These are phyloP conservation scores for Clarias fuscus DNA, from an alignment of 2,797 vertebrate genomes.

Conservation along the genomic window DNA sequence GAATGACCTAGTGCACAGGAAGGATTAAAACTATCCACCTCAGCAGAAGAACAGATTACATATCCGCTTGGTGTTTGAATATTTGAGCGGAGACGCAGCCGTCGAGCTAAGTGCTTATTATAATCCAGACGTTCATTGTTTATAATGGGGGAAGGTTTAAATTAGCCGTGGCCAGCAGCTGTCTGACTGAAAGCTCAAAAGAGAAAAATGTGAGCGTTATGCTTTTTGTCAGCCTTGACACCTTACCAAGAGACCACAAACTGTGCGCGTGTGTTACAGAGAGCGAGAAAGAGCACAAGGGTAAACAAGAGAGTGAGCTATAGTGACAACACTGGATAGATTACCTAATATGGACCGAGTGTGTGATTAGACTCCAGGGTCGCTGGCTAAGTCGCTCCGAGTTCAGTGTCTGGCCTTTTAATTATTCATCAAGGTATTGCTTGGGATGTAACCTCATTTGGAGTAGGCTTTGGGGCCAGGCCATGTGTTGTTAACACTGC, in stretches of 20 bases:
- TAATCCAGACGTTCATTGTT: slow-evolving; percentile 33
- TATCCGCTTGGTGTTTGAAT: slow-evolving; percentile 22
- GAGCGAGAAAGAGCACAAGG: not conserved
- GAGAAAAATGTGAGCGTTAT: slow-evolving; percentile 62
- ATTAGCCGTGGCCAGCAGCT: slow-evolving; percentile 57
- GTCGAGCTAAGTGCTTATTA: slow-evolving; percentile 27
- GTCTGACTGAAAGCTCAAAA: slow-evolving; percentile 60
- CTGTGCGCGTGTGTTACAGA: slow-evolving; percentile 17
- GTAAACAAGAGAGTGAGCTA: slow-evolving; percentile 42
- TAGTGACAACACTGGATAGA: slow-evolving; percentile 67
- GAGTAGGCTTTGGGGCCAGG: slow-evolving; percentile 70
- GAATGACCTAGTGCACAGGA: slow-evolving; percentile 6
- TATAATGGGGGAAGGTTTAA: slow-evolving; percentile 45
- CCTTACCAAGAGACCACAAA: slow-evolving; percentile 61
- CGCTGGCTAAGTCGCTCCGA: slow-evolving; percentile 66
- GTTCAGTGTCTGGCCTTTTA: slow-evolving; percentile 75
- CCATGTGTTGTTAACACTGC: slow-evolving; percentile 67
- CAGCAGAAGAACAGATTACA: slow-evolving; percentile 24
- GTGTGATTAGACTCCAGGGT: slow-evolving; percentile 69
- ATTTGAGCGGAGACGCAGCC: slow-evolving; percentile 17
- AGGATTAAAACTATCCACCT: not conserved
- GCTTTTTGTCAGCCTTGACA: slow-evolving; percentile 65
- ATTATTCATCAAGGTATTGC: slow-evolving; percentile 73
- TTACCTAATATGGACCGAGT: slow-evolving; percentile 68
- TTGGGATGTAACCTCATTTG: slow-evolving; percentile 74